Percentiles rank a stretch among this genome's conserved stretches.
Evolutionary conservation across 2,113 vertebrate species (phyloP).

Genomic region (Oxyruncus cristatus): DNA sequence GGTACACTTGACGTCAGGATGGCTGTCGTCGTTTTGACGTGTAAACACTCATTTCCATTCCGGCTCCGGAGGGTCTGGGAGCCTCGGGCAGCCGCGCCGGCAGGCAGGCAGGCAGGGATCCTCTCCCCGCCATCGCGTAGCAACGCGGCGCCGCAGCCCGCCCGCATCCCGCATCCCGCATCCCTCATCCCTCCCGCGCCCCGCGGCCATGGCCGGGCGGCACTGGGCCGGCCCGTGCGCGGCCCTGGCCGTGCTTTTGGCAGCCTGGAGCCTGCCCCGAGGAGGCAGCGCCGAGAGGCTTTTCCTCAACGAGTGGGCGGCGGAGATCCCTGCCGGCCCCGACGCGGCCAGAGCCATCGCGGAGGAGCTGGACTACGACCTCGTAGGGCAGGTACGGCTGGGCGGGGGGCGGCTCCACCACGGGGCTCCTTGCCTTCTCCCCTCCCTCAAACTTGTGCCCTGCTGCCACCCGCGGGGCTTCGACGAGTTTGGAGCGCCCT

Average conservation of each 20-base stretch:
- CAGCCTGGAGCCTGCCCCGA: conserved; percentile 45
- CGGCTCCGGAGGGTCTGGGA: conserved; percentile 62
- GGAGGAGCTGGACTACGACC: conserved; percentile 87
- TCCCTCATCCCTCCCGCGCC: neutral
- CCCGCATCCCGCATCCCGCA: neutral
- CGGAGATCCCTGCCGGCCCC: conserved; percentile 90
- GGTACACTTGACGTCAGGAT: conserved; percentile 93
- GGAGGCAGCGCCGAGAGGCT: conserved; percentile 75
- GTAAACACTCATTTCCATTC: conserved; percentile 80
- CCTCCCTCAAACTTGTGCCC: conserved; percentile 23
- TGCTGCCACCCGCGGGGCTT: neutral
- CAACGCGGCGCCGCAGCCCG: neutral
- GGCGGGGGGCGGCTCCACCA: neutral
- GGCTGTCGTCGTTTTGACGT: conserved; percentile 89
- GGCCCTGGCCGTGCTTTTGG: conserved; percentile 69
- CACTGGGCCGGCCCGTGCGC: conserved; percentile 62
- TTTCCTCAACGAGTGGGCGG: conserved; percentile 98
- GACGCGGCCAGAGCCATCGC: conserved; percentile 85
- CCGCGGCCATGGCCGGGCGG: conserved; percentile 80
- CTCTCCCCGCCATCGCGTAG: neutral
- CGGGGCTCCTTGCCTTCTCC: neutral
- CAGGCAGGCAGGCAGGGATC: neutral
- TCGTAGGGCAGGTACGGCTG: conserved; percentile 89
- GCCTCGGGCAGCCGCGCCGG: conserved; percentile 4
- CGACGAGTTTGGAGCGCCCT: neutral